Evolutionary conservation across 2,888 invertebrate genomes (phyloP).

Genomic region (Panopea generosa): DNA sequence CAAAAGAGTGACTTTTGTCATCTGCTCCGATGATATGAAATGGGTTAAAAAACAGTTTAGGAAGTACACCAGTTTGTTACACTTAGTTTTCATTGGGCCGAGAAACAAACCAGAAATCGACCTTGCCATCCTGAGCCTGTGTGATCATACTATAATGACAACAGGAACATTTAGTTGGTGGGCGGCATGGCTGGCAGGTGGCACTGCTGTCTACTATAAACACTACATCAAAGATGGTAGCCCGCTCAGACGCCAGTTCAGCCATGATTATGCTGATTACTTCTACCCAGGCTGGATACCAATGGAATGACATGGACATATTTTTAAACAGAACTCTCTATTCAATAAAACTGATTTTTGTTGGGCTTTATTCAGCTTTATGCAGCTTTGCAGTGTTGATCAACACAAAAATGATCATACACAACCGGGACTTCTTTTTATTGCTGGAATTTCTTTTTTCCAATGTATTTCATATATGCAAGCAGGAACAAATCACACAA

Average conservation of each 20-base stretch:
- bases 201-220: constrained; percentile 63
- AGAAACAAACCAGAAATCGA: constrained; percentile 54
- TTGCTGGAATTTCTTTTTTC: too few species aligned
- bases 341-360: background rate
- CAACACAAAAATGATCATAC: too few species aligned
- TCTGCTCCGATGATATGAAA: constrained; percentile 59
- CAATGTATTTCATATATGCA: too few species aligned
- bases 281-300: constrained; percentile 62
- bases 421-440: too few species aligned
- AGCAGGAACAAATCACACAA: too few species aligned
- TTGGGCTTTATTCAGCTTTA: background rate
- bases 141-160: constrained; percentile 71
- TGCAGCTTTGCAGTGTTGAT: too few species aligned
- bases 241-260: constrained; percentile 47
- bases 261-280: constrained; percentile 59
- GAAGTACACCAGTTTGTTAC: constrained; percentile 33
- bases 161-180: constrained; percentile 75
- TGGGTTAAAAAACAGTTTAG: constrained; percentile 61
- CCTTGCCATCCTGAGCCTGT: constrained; percentile 65
- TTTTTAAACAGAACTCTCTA: background rate
- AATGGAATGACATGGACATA: constrained; percentile 29
- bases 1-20: constrained; percentile 55
- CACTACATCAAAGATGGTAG: constrained; percentile 52
- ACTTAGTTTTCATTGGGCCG: constrained; percentile 41
- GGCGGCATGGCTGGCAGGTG: constrained; percentile 65